phyloP scores from a whole-genome alignment of 2,113 vertebrate species.

The Entomyzon cyanotis region DNA sequence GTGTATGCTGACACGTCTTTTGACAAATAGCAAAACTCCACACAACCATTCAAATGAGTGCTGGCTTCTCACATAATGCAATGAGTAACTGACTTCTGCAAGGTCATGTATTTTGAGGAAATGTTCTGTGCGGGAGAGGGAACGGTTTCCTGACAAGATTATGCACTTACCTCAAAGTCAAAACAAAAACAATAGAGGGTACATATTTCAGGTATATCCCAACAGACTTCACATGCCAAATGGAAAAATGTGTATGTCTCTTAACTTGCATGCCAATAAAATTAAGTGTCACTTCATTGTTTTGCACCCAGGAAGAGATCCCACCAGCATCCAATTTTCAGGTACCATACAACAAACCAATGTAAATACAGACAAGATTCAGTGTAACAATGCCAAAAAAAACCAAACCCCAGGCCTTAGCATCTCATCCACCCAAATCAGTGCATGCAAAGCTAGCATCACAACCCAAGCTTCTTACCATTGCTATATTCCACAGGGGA shows the following conservation, averaged over 20 bases:
- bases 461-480: background rate
- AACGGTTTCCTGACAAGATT: background rate
- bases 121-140: background rate
- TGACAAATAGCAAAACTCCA: background rate
- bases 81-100: background rate
- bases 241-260: fast-evolving
- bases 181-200: background rate
- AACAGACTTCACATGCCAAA: background rate
- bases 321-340: background rate
- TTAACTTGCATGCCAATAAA: background rate
- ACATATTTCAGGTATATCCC: background rate
- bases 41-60: background rate
- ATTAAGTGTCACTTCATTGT: background rate
- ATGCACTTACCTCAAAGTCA: background rate
- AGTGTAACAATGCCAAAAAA: background rate
- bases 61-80: background rate
- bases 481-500: background rate
- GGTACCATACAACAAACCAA: background rate
- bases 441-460: background rate
- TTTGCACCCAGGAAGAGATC: background rate
- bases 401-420: background rate
- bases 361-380: background rate
- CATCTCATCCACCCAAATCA: background rate
- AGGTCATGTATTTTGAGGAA: background rate
- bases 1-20: background rate